A percentile compares a stretch with the other conserved stretches of the same genome.
Evolutionary conservation across 2,113 vertebrate genomes (phyloP).

Genomic region (Salminus brasiliensis): DNA sequence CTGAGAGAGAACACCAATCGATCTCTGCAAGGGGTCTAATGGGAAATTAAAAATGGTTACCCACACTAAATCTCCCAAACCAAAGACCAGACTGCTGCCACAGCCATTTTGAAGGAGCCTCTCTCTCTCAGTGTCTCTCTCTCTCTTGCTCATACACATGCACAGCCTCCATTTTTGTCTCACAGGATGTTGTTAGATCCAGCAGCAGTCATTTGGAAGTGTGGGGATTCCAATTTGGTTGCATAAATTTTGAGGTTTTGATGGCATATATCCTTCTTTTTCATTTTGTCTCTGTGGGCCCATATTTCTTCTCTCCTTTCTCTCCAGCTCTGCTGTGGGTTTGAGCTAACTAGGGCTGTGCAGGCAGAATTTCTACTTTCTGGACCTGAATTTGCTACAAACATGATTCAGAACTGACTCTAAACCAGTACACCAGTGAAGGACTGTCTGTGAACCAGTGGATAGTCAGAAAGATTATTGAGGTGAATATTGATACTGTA

Average conservation of each 20-base stretch:
- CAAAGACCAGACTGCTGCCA: slow-evolving; percentile 64
- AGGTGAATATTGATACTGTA: too few species aligned
- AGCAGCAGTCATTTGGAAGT: slow-evolving; percentile 44
- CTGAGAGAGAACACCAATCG: slow-evolving; percentile 68
- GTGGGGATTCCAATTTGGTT: slow-evolving; percentile 47
- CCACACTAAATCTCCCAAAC: slow-evolving; percentile 69
- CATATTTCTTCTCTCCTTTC: not conserved
- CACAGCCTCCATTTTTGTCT: slow-evolving; percentile 43
- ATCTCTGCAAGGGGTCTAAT: slow-evolving; percentile 69
- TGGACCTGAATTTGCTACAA: too few species aligned
- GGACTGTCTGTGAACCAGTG: too few species aligned
- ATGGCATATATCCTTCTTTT: slow-evolving; percentile 33
- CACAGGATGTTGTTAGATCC: slow-evolving; percentile 53
- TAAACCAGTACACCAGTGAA: too few species aligned
- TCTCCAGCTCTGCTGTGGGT: too few species aligned
- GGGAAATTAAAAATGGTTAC: slow-evolving; percentile 81
- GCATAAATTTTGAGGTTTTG: slow-evolving; percentile 45
- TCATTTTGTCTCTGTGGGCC: not conserved
- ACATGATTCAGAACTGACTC: too few species aligned
- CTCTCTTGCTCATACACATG: not conserved
- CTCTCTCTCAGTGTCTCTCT: not conserved
- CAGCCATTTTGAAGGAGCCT: slow-evolving; percentile 52
- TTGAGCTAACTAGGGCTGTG: too few species aligned
- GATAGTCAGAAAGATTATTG: too few species aligned
- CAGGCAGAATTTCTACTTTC: too few species aligned